Percentiles rank a stretch among this genome's conserved stretches.
These are phyloP conservation scores for Catocala nupta DNA, from an alignment of 2,888 invertebrate species.

Conservation along the genomic window DNA sequence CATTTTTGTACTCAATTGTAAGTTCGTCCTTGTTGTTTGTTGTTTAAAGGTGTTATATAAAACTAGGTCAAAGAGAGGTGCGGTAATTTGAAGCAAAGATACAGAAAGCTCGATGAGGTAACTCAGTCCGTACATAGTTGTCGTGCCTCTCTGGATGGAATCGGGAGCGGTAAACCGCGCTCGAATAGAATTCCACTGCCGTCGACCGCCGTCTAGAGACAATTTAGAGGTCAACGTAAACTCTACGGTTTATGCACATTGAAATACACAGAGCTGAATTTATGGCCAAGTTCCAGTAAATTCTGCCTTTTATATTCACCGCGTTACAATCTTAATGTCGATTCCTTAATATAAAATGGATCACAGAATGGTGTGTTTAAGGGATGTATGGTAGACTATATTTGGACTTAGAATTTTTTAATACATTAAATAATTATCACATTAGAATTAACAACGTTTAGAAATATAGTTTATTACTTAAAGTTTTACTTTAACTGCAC, in stretches of 20 bases:
- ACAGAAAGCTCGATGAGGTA: not conserved
- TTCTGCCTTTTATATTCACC: too few species aligned
- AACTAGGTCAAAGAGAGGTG: slow-evolving; percentile 2
- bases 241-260: not conserved
- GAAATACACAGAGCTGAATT: not conserved
- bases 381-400: too few species aligned
- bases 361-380: too few species aligned
- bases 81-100: not conserved
- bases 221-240: not conserved
- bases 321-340: too few species aligned
- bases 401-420: too few species aligned
- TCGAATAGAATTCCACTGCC: slow-evolving; percentile 17
- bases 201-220: not conserved
- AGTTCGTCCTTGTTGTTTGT: not conserved
- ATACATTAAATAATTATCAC: too few species aligned
- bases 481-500: too few species aligned
- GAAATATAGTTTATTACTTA: too few species aligned
- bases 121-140: not conserved
- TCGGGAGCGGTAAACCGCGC: slow-evolving; percentile 6
- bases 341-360: too few species aligned
- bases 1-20: not conserved
- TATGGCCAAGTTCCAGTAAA: too few species aligned
- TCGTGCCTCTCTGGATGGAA: slow-evolving; percentile 6
- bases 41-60: not conserved
- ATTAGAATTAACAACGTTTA: too few species aligned